Conservation (phyloP, 2,113 vertebrate species). For the Onychostoma macrolepis region DNA sequence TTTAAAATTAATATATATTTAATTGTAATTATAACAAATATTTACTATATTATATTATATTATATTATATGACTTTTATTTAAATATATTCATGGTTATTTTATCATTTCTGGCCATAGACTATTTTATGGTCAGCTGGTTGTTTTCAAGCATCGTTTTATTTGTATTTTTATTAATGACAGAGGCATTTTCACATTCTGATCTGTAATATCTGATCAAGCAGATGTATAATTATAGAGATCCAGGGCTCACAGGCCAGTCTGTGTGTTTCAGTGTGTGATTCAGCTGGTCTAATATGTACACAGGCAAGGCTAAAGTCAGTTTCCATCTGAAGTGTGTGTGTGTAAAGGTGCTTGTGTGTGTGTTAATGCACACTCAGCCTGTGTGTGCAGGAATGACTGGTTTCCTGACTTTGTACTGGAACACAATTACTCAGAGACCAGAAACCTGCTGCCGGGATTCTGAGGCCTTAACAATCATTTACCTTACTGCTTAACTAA, state of each 20-base stretch:
- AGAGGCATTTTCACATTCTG: neutral
- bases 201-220: neutral
- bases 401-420: constrained; percentile 61
- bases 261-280: neutral
- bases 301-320: neutral
- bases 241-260: neutral
- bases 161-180: neutral
- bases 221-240: neutral
- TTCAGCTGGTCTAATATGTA: neutral
- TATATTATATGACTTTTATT: neutral
- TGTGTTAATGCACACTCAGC: constrained; percentile 1
- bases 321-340: neutral
- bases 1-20: too few relatives aligned
- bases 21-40: too few relatives aligned
- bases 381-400: constrained; percentile 36
- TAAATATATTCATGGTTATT: neutral
- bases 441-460: constrained; percentile 25
- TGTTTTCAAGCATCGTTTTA: neutral
- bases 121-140: neutral
- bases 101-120: neutral
- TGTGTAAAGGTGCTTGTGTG: constrained; percentile 8
- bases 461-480: constrained; percentile 59
- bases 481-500: constrained; percentile 57
- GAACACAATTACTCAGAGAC: constrained; percentile 53
- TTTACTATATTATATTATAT: neutral